Evolutionary conservation across 92 coral and sea anemone genomes (phyloP).

Genomic region (Ricordea florida): DNA sequence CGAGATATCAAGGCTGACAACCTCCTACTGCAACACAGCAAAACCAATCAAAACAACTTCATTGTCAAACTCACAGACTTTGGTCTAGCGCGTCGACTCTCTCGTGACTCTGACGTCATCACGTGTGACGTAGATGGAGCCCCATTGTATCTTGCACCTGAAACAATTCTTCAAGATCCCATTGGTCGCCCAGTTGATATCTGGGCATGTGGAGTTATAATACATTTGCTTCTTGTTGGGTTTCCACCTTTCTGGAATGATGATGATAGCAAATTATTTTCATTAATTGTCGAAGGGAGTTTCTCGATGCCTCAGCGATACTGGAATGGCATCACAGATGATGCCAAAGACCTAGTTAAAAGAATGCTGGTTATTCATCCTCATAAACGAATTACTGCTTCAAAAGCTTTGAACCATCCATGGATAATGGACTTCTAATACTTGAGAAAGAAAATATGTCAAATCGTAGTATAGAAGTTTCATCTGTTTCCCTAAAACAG

Average conservation of each 20-base stretch:
- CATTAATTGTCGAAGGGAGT: conserved; percentile 75
- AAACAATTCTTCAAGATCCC: conserved; percentile 86
- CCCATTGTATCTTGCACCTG: conserved; percentile 95
- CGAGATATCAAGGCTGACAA: conserved; percentile 96
- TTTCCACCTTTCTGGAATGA: conserved; percentile 96
- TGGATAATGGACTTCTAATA: conserved; percentile 64
- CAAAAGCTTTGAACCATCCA: conserved; percentile 83
- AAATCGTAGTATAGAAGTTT: no score
- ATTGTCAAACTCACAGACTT: conserved; percentile 88
- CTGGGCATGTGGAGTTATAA: conserved; percentile 94
- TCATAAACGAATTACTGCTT: conserved; percentile 72
- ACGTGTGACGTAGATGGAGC: conserved; percentile 78
- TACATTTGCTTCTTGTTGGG: conserved; percentile 81
- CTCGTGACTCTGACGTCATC: conserved; percentile 74
- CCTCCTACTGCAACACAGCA: conserved; percentile 68
- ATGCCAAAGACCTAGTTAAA: conserved; percentile 80
- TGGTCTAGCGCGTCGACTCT: conserved; percentile 85
- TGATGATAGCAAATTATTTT: conserved; percentile 71
- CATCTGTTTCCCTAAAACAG: no score
- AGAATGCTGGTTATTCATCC: conserved; percentile 74
- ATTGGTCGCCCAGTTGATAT: conserved; percentile 94
- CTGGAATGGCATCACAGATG: conserved; percentile 66
- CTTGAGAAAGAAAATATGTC: no score
- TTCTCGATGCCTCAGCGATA: conserved; percentile 57
- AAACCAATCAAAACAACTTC: background rate